These are phyloP conservation scores for Eurystomus glaucurus DNA, from an alignment of 2,797 vertebrate genomes.

Conservation along the genomic window DNA sequence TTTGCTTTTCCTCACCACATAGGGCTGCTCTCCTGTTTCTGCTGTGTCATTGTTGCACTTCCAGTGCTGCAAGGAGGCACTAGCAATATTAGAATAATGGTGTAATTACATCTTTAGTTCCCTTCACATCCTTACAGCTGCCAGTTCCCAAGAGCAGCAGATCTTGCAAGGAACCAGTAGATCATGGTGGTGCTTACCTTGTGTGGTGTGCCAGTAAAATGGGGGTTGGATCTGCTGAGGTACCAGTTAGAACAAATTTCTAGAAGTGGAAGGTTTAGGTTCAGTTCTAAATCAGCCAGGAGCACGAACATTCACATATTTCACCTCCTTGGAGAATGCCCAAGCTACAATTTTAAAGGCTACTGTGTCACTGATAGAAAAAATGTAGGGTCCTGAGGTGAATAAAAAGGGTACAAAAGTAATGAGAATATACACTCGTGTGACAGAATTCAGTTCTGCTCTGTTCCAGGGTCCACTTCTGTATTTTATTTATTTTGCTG, in stretches of 20 bases:
- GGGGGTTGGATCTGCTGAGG: neutral
- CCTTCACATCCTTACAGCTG: neutral
- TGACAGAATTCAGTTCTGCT: neutral
- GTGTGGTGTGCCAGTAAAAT: neutral
- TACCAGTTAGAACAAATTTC: neutral
- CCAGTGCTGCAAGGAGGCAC: neutral
- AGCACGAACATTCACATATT: neutral
- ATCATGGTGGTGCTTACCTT: neutral
- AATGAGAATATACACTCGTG: neutral
- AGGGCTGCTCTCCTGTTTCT: neutral
- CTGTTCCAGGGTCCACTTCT: neutral
- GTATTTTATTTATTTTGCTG: neutral
- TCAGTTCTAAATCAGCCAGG: neutral
- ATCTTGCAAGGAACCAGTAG: neutral
- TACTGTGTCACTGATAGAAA: neutral
- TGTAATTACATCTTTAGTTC: neutral
- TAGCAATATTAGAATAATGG: neutral
- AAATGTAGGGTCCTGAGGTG: neutral
- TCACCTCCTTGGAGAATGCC: neutral
- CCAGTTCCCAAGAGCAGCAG: neutral
- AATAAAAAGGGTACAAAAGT: neutral
- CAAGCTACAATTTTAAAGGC: neutral
- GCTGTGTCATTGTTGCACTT: neutral
- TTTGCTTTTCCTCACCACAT: neutral
- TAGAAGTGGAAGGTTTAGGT: neutral